Evolutionary conservation across 2,888 invertebrate species (phyloP), one percentile per base, ranked within the genome.

Genomic region (Tanaodytes sp.): DNA sequence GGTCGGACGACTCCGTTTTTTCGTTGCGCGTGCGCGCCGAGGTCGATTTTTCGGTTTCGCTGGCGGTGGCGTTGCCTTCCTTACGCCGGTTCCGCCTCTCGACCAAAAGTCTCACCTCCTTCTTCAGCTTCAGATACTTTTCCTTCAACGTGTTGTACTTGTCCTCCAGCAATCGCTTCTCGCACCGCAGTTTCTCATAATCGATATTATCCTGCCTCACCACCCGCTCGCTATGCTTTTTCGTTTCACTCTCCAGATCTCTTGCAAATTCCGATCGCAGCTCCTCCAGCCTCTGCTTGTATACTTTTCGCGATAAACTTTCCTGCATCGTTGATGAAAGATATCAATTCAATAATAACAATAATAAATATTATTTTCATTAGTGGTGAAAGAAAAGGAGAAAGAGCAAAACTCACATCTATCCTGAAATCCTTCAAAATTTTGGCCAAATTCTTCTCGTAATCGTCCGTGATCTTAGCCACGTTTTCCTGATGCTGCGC

Each of bases 111-210:
- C 92, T 91, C 8, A 94, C 92, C 74, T 94, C 93, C 16, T 91
- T 92, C 82, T 94, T 94, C 58, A 95, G 85, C 11, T 92, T 87
- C 16, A 91, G 88, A 77, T 94, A 94, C 83, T 94, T 94, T 79
- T 93, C 93, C 83, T 94, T 94, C 49, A 94, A 86, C 57, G 91
- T 91, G 45, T 89, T 88, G 81, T 94, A 94, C 81, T 94, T 94
- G 75, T 93, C 93, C 74, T 91, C 91, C 1, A 93, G 80, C 39
- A 91, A 80, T n/a, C 91, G 86, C 76, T 91, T 91, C 78, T 92
- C 91, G 77, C 90, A 91, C 2, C 91, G 87, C 57, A 91, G 85
- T 79, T 91, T 91, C 76, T 91, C 91, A 75, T 88, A 91, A 20
- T 86, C 86, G 5, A 81, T 77, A 30, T 76, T 81, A 9, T 85